phyloP scores from a whole-genome alignment of 2,888 invertebrate species.

The Drosophila dives region DNA sequence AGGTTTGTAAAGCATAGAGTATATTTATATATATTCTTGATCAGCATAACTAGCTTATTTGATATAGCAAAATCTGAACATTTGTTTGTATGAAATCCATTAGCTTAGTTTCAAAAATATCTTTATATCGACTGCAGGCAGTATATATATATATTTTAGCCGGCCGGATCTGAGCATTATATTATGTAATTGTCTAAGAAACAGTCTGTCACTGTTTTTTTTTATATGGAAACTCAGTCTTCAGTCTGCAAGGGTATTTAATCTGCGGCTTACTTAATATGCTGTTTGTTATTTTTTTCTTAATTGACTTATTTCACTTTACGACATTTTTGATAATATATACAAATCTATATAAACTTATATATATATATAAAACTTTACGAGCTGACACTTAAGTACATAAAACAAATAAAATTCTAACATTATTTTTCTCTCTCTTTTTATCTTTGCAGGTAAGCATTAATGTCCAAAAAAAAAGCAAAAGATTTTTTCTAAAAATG shows the following conservation, averaged over 20 bases:
- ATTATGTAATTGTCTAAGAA: too few relatives aligned
- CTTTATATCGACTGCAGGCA: background rate
- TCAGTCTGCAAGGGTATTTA: background rate
- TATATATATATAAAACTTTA: slow-evolving; percentile 32
- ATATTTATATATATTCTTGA: background rate
- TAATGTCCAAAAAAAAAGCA: slow-evolving; percentile 26
- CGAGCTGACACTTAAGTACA: slow-evolving; percentile 27
- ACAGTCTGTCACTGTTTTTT: too few relatives aligned
- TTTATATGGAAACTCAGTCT: background rate
- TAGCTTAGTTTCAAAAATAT: rapidly evolving
- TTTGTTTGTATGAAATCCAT: rapidly evolving
- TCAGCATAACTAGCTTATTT: background rate
- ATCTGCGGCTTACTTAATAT: background rate
- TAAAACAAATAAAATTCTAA: slow-evolving; percentile 60
- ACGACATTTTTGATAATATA: slow-evolving; percentile 21
- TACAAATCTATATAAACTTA: background rate
- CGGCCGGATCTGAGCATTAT: rapidly evolving
- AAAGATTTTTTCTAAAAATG: slow-evolving; percentile 21
- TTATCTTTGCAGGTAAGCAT: slow-evolving; percentile 69
- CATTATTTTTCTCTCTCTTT: slow-evolving; percentile 24
- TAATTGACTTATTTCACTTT: slow-evolving; percentile 48
- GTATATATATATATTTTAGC: rapidly evolving
- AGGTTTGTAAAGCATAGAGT: background rate
- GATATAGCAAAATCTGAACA: too few relatives aligned
- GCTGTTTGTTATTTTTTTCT: slow-evolving; percentile 1